Evolutionary conservation across 2,797 vertebrate species (phyloP).

Genomic region (Coregonus suidteri): DNA sequence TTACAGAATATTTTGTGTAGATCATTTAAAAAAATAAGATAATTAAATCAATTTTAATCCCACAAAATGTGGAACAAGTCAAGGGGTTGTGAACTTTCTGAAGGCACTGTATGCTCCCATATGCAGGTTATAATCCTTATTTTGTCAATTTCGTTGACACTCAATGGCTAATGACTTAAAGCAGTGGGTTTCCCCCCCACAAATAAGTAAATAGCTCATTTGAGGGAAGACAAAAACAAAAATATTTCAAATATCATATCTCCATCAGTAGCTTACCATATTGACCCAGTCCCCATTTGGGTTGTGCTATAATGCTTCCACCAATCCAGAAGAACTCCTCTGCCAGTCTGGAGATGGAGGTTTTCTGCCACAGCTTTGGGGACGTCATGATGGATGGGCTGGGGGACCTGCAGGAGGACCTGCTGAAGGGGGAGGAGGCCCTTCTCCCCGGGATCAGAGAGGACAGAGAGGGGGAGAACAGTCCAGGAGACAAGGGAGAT

Average conservation of each 20-base stretch:
- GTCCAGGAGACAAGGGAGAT: constrained; percentile 57
- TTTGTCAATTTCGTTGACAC: too few species aligned
- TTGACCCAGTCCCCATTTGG: constrained; percentile 84
- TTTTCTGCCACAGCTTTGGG: constrained; percentile 77
- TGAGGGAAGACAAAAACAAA: too few species aligned
- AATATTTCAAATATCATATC: too few species aligned
- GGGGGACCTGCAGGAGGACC: constrained; percentile 39
- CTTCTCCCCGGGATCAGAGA: constrained; percentile 31
- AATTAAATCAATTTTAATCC: too few species aligned
- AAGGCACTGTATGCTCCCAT: too few species aligned
- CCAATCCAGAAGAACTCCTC: constrained; percentile 93
- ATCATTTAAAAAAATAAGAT: too few species aligned
- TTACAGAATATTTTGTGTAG: too few species aligned
- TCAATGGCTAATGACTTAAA: neutral
- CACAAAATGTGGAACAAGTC: too few species aligned
- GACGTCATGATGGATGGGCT: constrained; percentile 73
- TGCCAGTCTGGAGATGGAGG: constrained; percentile 82
- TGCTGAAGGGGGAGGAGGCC: constrained; percentile 30
- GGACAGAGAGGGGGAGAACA: constrained; percentile 45
- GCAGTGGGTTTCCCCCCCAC: neutral
- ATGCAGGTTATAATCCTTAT: too few species aligned
- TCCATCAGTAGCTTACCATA: constrained; percentile 79
- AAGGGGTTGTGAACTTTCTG: too few species aligned
- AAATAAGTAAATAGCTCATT: neutral
- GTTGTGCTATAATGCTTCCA: constrained; percentile 83